Evolutionary conservation across 2,797 vertebrate species (phyloP).

Genomic region (Ctenosaura bakeri): DNA sequence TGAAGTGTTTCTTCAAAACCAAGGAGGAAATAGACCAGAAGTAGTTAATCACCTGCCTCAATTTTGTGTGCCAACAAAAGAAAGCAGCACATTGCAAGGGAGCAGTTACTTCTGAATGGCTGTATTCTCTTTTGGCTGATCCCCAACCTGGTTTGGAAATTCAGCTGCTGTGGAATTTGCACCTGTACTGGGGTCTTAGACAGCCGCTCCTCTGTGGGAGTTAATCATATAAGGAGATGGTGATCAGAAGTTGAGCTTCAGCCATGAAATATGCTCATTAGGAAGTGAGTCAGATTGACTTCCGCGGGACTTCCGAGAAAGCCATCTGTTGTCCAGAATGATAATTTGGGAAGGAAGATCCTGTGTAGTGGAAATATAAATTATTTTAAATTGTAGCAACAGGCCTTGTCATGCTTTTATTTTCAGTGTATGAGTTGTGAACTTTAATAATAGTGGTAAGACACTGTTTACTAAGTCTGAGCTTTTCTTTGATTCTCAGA

Average conservation of each 20-base stretch:
- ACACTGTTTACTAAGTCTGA: background rate
- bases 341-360: conserved; percentile 12
- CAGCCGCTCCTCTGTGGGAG: background rate
- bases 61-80: conserved; percentile 1
- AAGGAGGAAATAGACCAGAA: conserved; percentile 20
- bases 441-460: background rate
- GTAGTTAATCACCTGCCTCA: conserved; percentile 20
- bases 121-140: background rate
- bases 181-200: background rate
- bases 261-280: conserved; percentile 4
- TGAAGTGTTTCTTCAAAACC: background rate
- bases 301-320: background rate
- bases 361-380: background rate
- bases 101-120: background rate
- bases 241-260: background rate
- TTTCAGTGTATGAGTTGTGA: background rate
- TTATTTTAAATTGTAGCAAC: background rate
- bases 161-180: background rate
- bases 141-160: background rate
- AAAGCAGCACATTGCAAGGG: background rate
- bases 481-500: background rate
- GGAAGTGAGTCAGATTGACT: conserved; percentile 18
- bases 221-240: background rate
- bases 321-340: background rate
- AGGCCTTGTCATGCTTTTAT: background rate